Evolutionary conservation across 2,797 vertebrate genomes (phyloP).

Genomic region (Acrossocheilus wenchowensis): DNA sequence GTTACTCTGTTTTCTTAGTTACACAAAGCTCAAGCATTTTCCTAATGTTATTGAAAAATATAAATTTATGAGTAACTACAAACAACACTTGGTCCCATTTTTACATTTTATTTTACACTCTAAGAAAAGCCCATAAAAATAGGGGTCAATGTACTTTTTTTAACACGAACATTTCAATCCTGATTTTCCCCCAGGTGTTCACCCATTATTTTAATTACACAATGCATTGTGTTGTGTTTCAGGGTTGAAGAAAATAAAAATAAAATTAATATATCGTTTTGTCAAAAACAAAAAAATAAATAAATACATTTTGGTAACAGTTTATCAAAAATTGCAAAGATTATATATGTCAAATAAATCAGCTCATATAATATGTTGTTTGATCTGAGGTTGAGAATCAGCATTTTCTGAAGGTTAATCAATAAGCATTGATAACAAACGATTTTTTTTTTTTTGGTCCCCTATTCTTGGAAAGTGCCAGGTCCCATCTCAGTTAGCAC

Average conservation of each 20-base stretch:
- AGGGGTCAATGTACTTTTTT: background rate
- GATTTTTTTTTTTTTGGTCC: background rate
- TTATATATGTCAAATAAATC: background rate
- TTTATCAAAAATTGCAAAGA: background rate
- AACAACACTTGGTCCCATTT: too few species aligned
- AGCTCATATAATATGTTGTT: background rate
- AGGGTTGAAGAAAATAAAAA: background rate
- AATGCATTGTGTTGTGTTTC: background rate
- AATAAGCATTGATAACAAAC: background rate
- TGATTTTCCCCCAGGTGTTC: background rate
- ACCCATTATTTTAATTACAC: background rate
- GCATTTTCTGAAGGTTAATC: background rate
- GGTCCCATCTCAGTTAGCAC: background rate
- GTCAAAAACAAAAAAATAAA: background rate
- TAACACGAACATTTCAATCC: background rate
- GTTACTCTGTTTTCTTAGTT: background rate
- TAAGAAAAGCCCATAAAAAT: background rate
- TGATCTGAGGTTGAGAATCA: background rate
- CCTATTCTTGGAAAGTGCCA: constrained; percentile 19
- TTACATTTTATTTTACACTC: too few species aligned
- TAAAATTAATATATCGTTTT: background rate
- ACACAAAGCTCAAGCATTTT: background rate
- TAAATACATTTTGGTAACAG: background rate
- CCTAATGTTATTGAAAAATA: too few species aligned
- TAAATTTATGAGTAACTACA: background rate